phyloP scores from a whole-genome alignment of 2,888 invertebrate species.

The Lepidochitona cinerea region DNA sequence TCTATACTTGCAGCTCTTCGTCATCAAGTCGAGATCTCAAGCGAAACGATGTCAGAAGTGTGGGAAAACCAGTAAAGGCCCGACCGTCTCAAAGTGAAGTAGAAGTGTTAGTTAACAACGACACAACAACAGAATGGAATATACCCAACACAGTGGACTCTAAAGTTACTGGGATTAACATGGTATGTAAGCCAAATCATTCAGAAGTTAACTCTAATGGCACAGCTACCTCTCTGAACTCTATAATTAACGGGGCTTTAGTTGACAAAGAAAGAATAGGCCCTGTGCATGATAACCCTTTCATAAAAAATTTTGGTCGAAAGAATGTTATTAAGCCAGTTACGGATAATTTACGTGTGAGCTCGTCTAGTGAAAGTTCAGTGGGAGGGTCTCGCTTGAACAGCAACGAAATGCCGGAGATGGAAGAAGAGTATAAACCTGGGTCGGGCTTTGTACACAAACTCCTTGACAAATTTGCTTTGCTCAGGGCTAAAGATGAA shows the following conservation, averaged over 20 bases:
- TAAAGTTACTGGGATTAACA: neutral
- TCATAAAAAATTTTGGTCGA: slow-evolving; percentile 35
- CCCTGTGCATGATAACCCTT: slow-evolving; percentile 35
- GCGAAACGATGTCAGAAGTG: neutral
- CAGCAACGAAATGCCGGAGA: slow-evolving; percentile 15
- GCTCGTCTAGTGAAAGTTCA: neutral
- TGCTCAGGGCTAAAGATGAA: slow-evolving; percentile 26
- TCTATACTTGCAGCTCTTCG: neutral
- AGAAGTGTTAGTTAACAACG: neutral
- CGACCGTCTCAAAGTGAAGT: neutral
- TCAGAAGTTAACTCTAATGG: neutral
- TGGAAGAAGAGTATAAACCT: slow-evolving; percentile 54
- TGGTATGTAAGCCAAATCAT: neutral
- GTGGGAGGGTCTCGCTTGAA: slow-evolving; percentile 9
- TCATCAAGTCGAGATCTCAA: neutral
- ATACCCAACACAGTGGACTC: neutral
- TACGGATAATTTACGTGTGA: neutral
- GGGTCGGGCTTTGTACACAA: slow-evolving; percentile 66
- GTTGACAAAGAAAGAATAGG: slow-evolving; percentile 26
- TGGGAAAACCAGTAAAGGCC: neutral
- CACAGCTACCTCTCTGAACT: neutral
- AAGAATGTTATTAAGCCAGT: neutral
- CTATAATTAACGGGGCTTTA: neutral
- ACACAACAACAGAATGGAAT: neutral
- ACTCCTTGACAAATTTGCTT: slow-evolving; percentile 54